phyloP scores from a whole-genome alignment of 2,888 invertebrate species.

The Zelleria hepariella region DNA sequence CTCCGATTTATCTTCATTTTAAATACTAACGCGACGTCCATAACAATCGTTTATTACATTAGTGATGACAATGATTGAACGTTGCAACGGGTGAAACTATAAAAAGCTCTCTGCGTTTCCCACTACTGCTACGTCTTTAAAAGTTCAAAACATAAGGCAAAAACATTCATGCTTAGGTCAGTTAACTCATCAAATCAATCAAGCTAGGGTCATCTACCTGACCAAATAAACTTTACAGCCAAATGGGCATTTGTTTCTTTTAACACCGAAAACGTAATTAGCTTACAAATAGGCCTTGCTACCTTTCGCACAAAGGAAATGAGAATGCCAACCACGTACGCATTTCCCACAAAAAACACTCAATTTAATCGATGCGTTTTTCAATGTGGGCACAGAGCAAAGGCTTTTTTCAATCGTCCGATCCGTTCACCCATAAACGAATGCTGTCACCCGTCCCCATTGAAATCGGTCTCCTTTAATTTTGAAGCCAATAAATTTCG shows the following conservation, averaged over 20 bases:
- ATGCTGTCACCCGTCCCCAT: constrained; percentile 58
- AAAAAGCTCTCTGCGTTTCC: neutral
- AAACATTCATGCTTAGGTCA: neutral
- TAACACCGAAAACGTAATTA: neutral
- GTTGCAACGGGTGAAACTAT: neutral
- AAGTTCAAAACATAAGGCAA: neutral
- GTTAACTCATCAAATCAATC: neutral
- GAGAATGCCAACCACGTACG: constrained; percentile 14
- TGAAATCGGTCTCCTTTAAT: constrained; percentile 70
- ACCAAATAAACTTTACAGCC: neutral
- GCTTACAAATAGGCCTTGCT: neutral
- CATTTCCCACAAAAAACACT: constrained; percentile 28
- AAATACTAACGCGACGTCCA: constrained; percentile 8
- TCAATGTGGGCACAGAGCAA: constrained; percentile 32
- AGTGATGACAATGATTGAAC: neutral
- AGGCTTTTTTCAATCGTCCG: constrained; percentile 34
- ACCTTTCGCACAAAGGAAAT: neutral
- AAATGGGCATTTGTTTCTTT: neutral
- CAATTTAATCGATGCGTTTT: constrained; percentile 45
- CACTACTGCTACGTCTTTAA: neutral
- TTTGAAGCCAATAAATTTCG: constrained; percentile 68
- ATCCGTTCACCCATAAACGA: constrained; percentile 49
- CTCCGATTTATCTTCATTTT: constrained; percentile 22
- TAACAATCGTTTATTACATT: neutral
- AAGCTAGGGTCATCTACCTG: neutral